Base-by-base conservation (phyloP, 2,113 vertebrate species). In the Zapornia atra region DNA sequence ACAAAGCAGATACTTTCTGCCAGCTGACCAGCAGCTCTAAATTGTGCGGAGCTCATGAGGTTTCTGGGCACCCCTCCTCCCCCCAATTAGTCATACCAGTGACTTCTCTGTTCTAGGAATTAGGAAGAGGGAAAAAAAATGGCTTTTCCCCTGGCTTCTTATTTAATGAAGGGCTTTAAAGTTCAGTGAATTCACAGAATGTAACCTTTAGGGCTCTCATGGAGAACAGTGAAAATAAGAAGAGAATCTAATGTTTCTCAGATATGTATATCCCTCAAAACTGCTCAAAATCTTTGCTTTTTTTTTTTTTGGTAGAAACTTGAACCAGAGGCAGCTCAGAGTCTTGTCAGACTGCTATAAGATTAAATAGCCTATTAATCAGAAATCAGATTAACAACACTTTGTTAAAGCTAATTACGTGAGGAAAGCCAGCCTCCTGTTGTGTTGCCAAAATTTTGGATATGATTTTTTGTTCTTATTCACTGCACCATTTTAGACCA, bases 401-500 rank as follows among this genome's bases (percentile, higher is more conserved):
- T 96, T 89, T 92, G 86, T 92, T 91, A 91, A 72, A 95, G 86
- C 91, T 92, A 96, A 96, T 96, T 86, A 94, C 6, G 59, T 90
- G 72, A 91, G 79, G 79, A 95, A 96, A 94, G 70, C 60, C 93
- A 94, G 53, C 69, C 63, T 91, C 65, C 83, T 87, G 57, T 75
- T 94, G 70, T 48, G 0, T 80, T 95, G 79, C 94, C 92, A 96
- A 94, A 96, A 93, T 88, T 80, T 70, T 71, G 65, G 87, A 76
- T 76, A 69, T 72, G 22, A 20, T 57, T 90, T 51, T 56, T 70
- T 83, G 84, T 86, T 71, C 34, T 64, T 22, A 88, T 88, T 96
- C 73, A 20, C 78, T 69, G 88, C 85, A 93, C 88, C 90, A 92
- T 92, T 97, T 96, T 87, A 94, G 73, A 90, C 88, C 92, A 96